These are phyloP conservation scores for Enteromius unitaeniatus DNA, from an alignment of 2,797 vertebrate genomes.

Conservation along the genomic window DNA sequence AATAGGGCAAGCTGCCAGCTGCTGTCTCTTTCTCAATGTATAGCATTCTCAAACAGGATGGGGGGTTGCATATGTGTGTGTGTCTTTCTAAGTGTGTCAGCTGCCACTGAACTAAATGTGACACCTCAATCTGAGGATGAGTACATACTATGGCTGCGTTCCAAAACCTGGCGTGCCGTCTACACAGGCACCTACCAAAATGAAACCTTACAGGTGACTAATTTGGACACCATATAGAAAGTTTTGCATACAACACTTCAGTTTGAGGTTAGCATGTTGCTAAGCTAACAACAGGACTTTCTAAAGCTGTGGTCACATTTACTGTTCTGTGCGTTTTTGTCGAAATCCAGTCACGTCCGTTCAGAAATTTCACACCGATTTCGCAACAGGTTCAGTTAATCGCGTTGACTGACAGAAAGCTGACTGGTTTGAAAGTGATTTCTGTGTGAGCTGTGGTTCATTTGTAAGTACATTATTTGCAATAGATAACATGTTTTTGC, in stretches of 20 bases:
- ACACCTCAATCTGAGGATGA: slow-evolving; percentile 60
- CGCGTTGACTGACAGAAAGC: background rate
- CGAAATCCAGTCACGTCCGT: background rate
- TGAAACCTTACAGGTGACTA: background rate
- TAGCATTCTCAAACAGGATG: slow-evolving; percentile 52
- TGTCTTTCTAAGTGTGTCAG: slow-evolving; percentile 65
- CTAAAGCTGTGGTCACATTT: background rate
- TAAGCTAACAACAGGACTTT: background rate
- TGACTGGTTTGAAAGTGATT: background rate
- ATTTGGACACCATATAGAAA: background rate
- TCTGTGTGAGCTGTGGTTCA: background rate
- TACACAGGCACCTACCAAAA: background rate
- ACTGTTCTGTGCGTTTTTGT: background rate
- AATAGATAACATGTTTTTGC: background rate
- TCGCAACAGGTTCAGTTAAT: background rate
- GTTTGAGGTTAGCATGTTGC: background rate
- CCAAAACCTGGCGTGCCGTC: background rate
- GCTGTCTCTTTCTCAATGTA: slow-evolving; percentile 70
- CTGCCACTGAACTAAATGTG: slow-evolving; percentile 64
- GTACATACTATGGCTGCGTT: slow-evolving; percentile 21
- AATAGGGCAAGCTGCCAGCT: slow-evolving; percentile 89
- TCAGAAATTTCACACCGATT: background rate
- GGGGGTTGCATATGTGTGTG: slow-evolving; percentile 36
- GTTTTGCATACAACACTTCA: background rate
- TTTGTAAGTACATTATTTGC: background rate